Percentiles rank a stretch among this genome's conserved stretches.
phyloP scores from a whole-genome alignment of 2,888 invertebrate species.

The Megalurothrips usitatus region DNA sequence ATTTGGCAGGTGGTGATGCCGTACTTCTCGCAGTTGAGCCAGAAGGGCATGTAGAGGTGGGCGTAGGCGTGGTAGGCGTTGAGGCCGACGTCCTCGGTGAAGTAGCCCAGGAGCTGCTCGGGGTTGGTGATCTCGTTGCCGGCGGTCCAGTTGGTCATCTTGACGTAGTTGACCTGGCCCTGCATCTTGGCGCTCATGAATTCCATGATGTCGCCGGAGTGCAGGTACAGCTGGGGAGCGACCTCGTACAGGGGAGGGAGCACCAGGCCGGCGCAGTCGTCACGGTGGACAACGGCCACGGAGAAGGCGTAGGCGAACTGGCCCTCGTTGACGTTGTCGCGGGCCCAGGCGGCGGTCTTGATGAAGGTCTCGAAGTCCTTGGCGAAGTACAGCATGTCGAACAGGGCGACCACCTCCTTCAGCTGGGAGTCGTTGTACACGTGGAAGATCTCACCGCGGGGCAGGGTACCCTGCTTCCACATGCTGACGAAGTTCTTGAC shows the following conservation, averaged over 20 bases:
- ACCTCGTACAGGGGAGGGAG: constrained; percentile 66
- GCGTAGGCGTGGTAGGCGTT: constrained; percentile 52
- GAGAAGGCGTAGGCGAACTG: constrained; percentile 57
- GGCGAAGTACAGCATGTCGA: constrained; percentile 42
- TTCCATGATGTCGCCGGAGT: constrained; percentile 43
- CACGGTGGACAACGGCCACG: neutral
- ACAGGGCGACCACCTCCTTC: constrained; percentile 36
- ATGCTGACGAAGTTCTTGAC: neutral
- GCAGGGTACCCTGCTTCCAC: neutral
- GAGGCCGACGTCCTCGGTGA: constrained; percentile 64
- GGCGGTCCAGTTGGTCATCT: constrained; percentile 1
- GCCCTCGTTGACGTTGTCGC: constrained; percentile 58
- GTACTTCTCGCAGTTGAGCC: neutral
- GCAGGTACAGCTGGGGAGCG: constrained; percentile 60
- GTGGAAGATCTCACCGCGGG: neutral
- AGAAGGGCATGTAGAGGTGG: neutral
- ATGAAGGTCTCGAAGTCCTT: constrained; percentile 59
- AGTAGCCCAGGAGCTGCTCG: constrained; percentile 59
- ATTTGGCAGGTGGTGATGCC: constrained; percentile 47
- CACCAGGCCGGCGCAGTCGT: constrained; percentile 48
- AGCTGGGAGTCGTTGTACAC: neutral
- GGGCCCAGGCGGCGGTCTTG: constrained; percentile 62
- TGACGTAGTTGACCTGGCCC: neutral
- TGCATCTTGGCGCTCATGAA: constrained; percentile 1
- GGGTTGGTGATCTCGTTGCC: constrained; percentile 48